Conservation (phyloP, 2,113 vertebrate species). For the Boulengerochromis microlepis region DNA sequence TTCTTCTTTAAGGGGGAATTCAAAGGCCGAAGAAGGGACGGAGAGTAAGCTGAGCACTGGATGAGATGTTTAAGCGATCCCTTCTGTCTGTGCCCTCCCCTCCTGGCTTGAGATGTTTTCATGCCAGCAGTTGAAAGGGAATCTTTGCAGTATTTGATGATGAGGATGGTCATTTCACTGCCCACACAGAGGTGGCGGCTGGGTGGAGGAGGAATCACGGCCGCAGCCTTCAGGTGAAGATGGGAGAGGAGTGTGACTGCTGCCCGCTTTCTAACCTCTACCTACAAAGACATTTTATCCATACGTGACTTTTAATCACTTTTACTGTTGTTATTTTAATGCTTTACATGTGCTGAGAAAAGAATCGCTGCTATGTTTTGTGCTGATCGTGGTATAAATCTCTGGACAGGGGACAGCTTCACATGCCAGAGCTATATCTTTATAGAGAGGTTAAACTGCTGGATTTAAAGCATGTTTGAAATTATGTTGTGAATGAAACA, state of each 20-base stretch:
- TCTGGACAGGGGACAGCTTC: not conserved
- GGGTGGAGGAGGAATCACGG: not conserved
- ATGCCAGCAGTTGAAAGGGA: conserved; percentile 53
- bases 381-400: not conserved
- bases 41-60: conserved; percentile 58
- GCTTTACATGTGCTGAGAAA: not conserved
- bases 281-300: not conserved
- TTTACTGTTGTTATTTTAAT: not conserved
- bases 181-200: conserved; percentile 1
- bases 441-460: not conserved
- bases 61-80: conserved; percentile 59
- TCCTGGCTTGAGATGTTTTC: conserved; percentile 60
- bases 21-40: conserved; percentile 68
- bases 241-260: not conserved
- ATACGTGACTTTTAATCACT: not conserved
- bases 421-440: not conserved
- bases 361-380: not conserved
- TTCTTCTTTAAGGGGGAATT: conserved; percentile 62
- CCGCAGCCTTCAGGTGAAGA: not conserved
- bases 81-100: conserved; percentile 36
- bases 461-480: not conserved
- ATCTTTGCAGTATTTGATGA: conserved; percentile 43
- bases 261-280: not conserved
- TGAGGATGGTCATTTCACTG: conserved; percentile 63
- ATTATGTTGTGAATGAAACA: not conserved